These are phyloP conservation scores for Jacana jacana DNA, from an alignment of 2,113 vertebrate genomes.

Conservation along the genomic window DNA sequence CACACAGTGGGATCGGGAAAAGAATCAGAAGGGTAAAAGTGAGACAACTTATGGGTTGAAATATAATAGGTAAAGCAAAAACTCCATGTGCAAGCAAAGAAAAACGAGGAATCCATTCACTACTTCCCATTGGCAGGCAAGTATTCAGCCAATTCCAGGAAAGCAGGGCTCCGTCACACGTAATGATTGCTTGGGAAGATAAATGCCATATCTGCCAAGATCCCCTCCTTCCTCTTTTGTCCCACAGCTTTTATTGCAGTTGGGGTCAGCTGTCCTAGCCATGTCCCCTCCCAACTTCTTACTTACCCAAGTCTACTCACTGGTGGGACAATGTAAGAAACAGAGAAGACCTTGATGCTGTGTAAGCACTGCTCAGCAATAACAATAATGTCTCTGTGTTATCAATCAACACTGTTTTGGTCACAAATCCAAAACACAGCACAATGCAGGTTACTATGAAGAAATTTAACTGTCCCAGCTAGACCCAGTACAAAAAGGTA, in stretches of 20 bases:
- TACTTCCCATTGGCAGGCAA: neutral
- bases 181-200: neutral
- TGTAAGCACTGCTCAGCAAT: neutral
- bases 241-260: neutral
- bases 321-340: neutral
- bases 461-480: neutral
- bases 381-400: neutral
- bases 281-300: neutral
- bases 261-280: neutral
- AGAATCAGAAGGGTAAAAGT: neutral
- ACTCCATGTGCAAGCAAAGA: neutral
- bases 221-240: neutral
- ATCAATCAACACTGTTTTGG: neutral
- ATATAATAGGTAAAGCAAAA: neutral
- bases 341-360: neutral
- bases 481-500: neutral
- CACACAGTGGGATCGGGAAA: neutral
- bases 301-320: rapidly evolving
- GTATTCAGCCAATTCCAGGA: neutral
- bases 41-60: neutral
- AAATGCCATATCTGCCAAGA: neutral
- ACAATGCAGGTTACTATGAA: neutral
- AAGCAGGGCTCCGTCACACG: rapidly evolving
- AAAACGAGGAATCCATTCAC: neutral
- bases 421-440: neutral